Conservation (phyloP, 1,140 invertebrate species). For the Cyclargus thomasi region DNA sequence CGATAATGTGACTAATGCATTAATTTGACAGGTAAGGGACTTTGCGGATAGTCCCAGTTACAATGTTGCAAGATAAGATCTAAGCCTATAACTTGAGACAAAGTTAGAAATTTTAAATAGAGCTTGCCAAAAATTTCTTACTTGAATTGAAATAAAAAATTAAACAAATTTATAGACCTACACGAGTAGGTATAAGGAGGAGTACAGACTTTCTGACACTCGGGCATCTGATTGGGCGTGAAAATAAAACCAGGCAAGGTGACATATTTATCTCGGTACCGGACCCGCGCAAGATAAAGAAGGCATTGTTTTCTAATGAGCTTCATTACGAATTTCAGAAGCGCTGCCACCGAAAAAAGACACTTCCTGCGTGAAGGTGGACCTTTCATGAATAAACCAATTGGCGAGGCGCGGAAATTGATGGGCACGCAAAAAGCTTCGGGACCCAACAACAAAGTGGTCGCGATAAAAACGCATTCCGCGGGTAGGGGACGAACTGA, state of each 20-base stretch:
- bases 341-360: constrained; percentile 59
- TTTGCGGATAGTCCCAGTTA: not conserved
- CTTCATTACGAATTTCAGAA: constrained; percentile 72
- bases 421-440: constrained; percentile 67
- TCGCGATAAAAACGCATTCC: constrained; percentile 61
- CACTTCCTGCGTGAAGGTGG: constrained; percentile 67
- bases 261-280: constrained; percentile 22
- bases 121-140: not conserved
- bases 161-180: too few species aligned
- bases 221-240: not conserved
- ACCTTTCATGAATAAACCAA: constrained; percentile 73
- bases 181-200: too few species aligned
- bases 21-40: not conserved
- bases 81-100: too few species aligned
- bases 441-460: constrained; percentile 67
- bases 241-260: not conserved
- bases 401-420: constrained; percentile 70
- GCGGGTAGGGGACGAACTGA: constrained; percentile 40
- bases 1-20: not conserved
- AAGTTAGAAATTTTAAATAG: not conserved
- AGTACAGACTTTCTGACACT: not conserved
- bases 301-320: constrained; percentile 71
- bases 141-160: too few species aligned
- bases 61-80: not conserved
- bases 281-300: constrained; percentile 52